phyloP scores from a whole-genome alignment of 2,113 vertebrate species.

The Panthera uncia region DNA sequence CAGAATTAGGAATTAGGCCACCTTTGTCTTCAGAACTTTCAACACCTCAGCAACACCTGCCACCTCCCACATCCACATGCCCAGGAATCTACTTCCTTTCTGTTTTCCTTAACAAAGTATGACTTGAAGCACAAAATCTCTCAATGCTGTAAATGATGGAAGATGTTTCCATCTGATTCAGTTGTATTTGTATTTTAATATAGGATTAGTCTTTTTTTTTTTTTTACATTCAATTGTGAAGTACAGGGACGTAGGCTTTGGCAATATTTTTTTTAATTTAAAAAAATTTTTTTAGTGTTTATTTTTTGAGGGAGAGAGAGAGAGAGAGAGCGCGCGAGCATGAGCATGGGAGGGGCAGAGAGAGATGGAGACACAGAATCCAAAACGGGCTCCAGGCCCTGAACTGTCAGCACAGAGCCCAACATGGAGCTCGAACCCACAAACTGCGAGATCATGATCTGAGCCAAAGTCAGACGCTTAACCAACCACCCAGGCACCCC shows the following conservation, averaged over 20 bases:
- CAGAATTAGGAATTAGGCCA: background rate
- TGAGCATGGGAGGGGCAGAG: too few species aligned
- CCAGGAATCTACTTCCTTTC: background rate
- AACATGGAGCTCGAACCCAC: too few species aligned
- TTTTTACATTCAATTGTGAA: background rate
- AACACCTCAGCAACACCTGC: background rate
- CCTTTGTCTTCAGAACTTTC: constrained; percentile 25
- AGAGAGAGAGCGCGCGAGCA: accelerated
- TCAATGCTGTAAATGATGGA: background rate
- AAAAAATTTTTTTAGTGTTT: too few species aligned
- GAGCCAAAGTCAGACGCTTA: too few species aligned
- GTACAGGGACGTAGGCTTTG: background rate
- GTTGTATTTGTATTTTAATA: background rate
- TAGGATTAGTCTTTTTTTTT: background rate
- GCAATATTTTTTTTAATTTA: background rate
- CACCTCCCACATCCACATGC: background rate
- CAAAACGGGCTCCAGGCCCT: too few species aligned
- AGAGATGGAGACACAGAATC: too few species aligned
- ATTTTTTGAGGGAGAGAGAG: too few species aligned
- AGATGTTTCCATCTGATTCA: background rate
- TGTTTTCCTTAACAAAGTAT: constrained; percentile 30
- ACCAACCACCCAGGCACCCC: too few species aligned
- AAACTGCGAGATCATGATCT: too few species aligned
- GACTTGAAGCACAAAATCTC: constrained; percentile 17
- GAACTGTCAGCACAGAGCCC: too few species aligned